These are phyloP conservation scores for Euspilapteryx auroguttella DNA, from an alignment of 2,888 invertebrate species.

Conservation along the genomic window DNA sequence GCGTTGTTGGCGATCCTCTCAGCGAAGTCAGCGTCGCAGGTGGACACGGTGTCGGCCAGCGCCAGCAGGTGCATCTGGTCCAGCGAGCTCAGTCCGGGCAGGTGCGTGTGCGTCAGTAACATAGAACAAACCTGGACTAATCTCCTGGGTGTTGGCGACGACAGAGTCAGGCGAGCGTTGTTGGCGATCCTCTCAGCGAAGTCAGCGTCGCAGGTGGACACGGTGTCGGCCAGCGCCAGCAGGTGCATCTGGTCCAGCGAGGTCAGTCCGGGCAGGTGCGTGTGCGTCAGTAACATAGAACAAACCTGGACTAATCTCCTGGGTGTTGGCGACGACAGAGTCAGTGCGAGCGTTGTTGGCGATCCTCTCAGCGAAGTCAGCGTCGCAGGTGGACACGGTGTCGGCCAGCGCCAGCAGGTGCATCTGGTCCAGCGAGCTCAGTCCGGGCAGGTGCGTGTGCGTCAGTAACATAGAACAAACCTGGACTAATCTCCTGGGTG, in stretches of 20 bases:
- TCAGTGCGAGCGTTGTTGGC: too few relatives aligned
- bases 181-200: too few relatives aligned
- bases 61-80: slow-evolving; percentile 98
- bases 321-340: too few relatives aligned
- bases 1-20: too few relatives aligned
- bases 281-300: slow-evolving; percentile 84
- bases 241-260: slow-evolving; percentile 98
- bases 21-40: slow-evolving; percentile 78
- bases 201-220: slow-evolving; percentile 79
- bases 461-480: slow-evolving; percentile 75
- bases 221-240: slow-evolving; percentile 88
- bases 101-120: slow-evolving; percentile 90
- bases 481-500: too few relatives aligned
- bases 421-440: slow-evolving; percentile 98
- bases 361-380: slow-evolving; percentile 83
- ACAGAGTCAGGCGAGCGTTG: too few relatives aligned
- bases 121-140: slow-evolving; percentile 21
- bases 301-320: background rate
- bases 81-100: slow-evolving; percentile 91
- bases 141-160: too few relatives aligned
- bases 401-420: too few relatives aligned
- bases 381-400: too few relatives aligned
- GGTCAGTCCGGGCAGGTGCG: slow-evolving; percentile 90
- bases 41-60: slow-evolving; percentile 88
- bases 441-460: slow-evolving; percentile 90